These are phyloP conservation scores for Luperina nickerlii DNA, from an alignment of 2,888 invertebrate species.

Conservation along the genomic window DNA sequence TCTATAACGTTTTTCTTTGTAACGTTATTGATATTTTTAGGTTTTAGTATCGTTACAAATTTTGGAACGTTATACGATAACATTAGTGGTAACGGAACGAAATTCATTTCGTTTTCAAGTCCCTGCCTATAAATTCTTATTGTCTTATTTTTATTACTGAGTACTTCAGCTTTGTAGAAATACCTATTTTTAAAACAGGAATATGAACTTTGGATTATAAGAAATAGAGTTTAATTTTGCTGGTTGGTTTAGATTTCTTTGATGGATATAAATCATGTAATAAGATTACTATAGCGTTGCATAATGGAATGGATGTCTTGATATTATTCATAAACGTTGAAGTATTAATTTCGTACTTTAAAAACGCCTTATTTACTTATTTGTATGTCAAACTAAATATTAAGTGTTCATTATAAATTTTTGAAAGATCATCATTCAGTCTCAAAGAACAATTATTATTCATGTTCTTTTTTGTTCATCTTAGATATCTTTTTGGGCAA, in stretches of 20 bases:
- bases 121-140: slow-evolving; percentile 21
- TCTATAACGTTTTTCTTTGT: too few species aligned
- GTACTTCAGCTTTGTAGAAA: slow-evolving; percentile 27
- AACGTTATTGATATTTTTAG: too few species aligned
- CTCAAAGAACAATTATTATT: background rate
- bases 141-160: slow-evolving; percentile 55
- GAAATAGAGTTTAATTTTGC: slow-evolving; percentile 1
- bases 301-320: slow-evolving; percentile 8
- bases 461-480: background rate
- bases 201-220: fast-evolving
- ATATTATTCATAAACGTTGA: slow-evolving; percentile 34
- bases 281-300: slow-evolving; percentile 18
- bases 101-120: too few species aligned
- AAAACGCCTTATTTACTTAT: background rate
- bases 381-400: background rate
- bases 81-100: too few species aligned
- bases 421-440: background rate
- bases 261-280: slow-evolving; percentile 41
- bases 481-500: background rate
- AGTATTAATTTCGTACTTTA: background rate
- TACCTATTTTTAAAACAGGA: background rate
- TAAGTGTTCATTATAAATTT: background rate
- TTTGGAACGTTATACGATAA: too few species aligned
- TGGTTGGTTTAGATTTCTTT: slow-evolving; percentile 4
- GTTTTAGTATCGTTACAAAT: too few species aligned